Evolutionary conservation across 2,113 vertebrate genomes (phyloP), one percentile per base, ranked within the genome.

Genomic region (Bufo bufo): DNA sequence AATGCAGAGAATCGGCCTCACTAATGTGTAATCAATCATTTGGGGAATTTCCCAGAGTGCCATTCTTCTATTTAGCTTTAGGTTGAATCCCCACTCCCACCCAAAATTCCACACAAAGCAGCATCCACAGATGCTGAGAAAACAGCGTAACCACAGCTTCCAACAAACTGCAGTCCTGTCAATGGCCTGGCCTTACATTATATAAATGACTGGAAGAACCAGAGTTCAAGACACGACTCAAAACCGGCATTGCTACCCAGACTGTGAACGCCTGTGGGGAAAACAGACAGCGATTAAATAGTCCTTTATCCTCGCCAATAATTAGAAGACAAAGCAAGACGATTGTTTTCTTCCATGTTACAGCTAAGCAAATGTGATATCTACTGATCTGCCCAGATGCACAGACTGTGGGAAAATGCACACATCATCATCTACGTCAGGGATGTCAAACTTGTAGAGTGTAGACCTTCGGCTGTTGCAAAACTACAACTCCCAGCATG

Each of bases 401-500:
- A 56, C n/a, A 71, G 85, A 80, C 77, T 87, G 85, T 87, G 85
- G 77, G 85, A 87, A 87, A 87, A 33, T 43, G 50, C 20, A 80
- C 17, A 71, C 77, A 23, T 87, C 85, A 66, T 79, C 10, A 19
- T 74, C 17, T 74, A 66, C 20, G n/a, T 33, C 33, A 33, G 33
- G 33, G 33, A 33, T 33, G 33, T 33, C 33, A 33, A 33, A 33
- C 33, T 33, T 1, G 33, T 33, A 33, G 33, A 33, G 0, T 1
- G 33, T 33, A 33, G 33, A 33, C 33, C 33, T 33, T 1, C 33
- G 33, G 33, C 33, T 33, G 33, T 33, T 33, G 33, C 33, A 33
- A 33, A 33, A 33, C n/a, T n/a, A n/a, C 33, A 33, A 33, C 33
- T 33, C 33, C 33, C 33, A 33, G 33, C 33, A 33, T 33, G 33